Evolutionary conservation across 2,888 invertebrate species (phyloP).

Genomic region (Tanypteryx hageni): DNA sequence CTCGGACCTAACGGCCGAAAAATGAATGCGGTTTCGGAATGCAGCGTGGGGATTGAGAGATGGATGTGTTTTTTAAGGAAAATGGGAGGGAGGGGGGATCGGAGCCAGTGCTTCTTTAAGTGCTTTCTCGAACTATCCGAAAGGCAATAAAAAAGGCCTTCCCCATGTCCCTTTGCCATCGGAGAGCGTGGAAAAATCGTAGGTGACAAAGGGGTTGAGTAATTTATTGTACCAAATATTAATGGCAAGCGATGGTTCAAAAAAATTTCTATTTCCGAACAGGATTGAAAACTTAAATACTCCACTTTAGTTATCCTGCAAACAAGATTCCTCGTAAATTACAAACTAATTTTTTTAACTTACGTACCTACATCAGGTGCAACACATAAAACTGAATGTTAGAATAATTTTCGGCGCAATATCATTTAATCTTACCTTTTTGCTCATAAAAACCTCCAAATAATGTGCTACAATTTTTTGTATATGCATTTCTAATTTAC

Average conservation of each 20-base stretch:
- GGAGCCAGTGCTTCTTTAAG: conserved; percentile 8
- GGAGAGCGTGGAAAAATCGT: conserved; percentile 25
- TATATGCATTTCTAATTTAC: no score
- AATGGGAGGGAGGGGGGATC: background rate
- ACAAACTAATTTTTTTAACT: no score
- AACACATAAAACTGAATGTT: no score
- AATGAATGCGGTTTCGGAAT: conserved; percentile 50
- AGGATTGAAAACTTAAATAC: no score
- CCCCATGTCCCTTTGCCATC: conserved; percentile 42
- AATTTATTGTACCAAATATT: conserved; percentile 47
- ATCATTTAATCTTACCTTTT: no score
- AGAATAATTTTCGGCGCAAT: no score
- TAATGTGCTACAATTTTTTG: no score
- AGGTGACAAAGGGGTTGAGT: conserved; percentile 42
- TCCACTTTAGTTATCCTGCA: no score
- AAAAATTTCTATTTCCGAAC: background rate
- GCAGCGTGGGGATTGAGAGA: conserved; percentile 49
- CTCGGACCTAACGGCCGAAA: conserved; percentile 29
- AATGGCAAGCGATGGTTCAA: conserved; percentile 42
- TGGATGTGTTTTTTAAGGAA: background rate
- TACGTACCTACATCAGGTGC: no score
- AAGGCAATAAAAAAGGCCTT: conserved; percentile 52
- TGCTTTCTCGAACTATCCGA: conserved; percentile 43
- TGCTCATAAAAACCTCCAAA: no score
- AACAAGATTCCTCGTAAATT: no score